Percentiles rank a stretch among this genome's conserved stretches.
Evolutionary conservation across 2,113 vertebrate species (phyloP).

Genomic region (pig (Sus scrofa)): T2T-Sscrofa CM000812.6:104917501-104918000

Average conservation of each 20-base stretch:
- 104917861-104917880: conserved; percentile 16
- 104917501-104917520: no score
- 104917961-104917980: neutral
- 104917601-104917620: neutral
- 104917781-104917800: neutral
- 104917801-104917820: neutral
- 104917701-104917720: neutral
- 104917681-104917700: neutral
- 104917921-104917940: neutral
- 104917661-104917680: neutral
- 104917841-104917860: conserved; percentile 39
- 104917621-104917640: neutral
- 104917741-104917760: neutral
- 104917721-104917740: neutral
- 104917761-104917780: neutral
- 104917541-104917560: neutral
- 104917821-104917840: neutral
- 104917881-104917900: neutral
- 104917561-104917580: neutral
- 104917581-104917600: conserved; percentile 24
- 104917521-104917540: neutral
- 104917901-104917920: neutral
- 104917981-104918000: neutral
- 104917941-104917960: neutral
- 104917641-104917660: neutral